Base-by-base conservation (phyloP, 1,140 invertebrate species). In the Euglossa dilemma region DNA sequence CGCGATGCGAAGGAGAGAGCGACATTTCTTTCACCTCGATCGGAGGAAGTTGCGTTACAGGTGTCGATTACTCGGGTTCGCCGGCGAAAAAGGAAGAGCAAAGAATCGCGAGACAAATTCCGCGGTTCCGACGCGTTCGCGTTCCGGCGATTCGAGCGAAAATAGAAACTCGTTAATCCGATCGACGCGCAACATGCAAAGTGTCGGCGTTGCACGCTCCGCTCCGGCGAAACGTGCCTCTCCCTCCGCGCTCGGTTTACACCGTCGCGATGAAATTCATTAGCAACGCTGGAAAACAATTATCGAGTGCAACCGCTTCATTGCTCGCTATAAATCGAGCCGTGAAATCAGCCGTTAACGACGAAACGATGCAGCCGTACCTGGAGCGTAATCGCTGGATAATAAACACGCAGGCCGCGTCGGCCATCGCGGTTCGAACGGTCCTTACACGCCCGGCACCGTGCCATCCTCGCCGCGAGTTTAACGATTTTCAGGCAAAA, bases 281-380 rank as follows among this genome's bases (percentile, higher is more conserved):
- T 72, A 56, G 70, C 70, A 36, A n/a, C 50, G 70, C 47, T 43
- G 28, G 50, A 56, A 56, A 72, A 72, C 52, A 72, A 72, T 72
- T 72, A 72, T 56, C 70, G 70, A 72, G 52, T 56, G 70, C 36
- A 43, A 72, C 6, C 69, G 54, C 52, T 56, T 72, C 70, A 74
- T 74, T 47, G 72, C 56, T 47, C 18, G 18, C 43, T 47, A 61
- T 74, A 74, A 61, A 74, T 74, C 72, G 72, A 7, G 16, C 43
- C 6, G 72, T 47, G 43, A 74, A 74, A 74, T 74, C 56, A 74
- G 43, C 43, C 56, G 43, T 74, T 47, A 45, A 74, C 56, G 57
- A 59, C 25, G 74, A 76, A 76, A 64, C 25, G 71, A 74, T 23
- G 54, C 59, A 28, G 74, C 61, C 9, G 6, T 52, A 28, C 71